Evolutionary conservation across 1,140 invertebrate species (phyloP).

Genomic region (Papilio aristodemus): DNA sequence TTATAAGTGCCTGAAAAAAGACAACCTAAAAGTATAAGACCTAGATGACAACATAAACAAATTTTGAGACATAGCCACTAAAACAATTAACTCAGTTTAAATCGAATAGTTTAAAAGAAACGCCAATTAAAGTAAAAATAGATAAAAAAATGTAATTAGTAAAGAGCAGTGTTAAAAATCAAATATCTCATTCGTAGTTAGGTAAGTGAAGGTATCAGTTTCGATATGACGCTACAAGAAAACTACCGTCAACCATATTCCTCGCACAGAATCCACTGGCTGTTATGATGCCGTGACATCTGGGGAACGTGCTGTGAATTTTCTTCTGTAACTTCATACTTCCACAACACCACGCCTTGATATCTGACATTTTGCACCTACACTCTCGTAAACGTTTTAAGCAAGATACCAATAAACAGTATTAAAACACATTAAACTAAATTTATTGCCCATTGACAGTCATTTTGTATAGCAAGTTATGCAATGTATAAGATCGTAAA

Average conservation of each 20-base stretch:
- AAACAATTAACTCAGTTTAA: no score
- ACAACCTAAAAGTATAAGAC: no score
- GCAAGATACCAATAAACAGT: constrained; percentile 26
- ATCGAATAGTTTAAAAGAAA: neutral
- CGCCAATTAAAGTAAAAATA: neutral
- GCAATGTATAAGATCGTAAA: constrained; percentile 22
- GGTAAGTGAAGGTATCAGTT: constrained; percentile 1
- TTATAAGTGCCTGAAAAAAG: no score
- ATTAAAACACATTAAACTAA: constrained; percentile 26
- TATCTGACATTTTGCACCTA: constrained; percentile 25
- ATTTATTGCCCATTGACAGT: constrained; percentile 27
- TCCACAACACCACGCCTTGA: constrained; percentile 8
- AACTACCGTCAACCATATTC: constrained; percentile 22
- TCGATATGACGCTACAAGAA: constrained; percentile 11
- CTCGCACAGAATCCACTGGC: constrained; percentile 17
- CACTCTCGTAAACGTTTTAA: constrained; percentile 23
- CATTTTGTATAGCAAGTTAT: constrained; percentile 29
- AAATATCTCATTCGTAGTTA: neutral
- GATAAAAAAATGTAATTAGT: neutral
- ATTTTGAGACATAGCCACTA: no score
- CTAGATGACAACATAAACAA: no score
- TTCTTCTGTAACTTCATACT: constrained; percentile 2
- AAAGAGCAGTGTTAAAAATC: neutral
- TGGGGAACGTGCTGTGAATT: constrained; percentile 3
- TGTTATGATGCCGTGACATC: constrained; percentile 23